Evolutionary conservation across 2,113 vertebrate species (phyloP).

Genomic region (Pungitius pungitius): DNA sequence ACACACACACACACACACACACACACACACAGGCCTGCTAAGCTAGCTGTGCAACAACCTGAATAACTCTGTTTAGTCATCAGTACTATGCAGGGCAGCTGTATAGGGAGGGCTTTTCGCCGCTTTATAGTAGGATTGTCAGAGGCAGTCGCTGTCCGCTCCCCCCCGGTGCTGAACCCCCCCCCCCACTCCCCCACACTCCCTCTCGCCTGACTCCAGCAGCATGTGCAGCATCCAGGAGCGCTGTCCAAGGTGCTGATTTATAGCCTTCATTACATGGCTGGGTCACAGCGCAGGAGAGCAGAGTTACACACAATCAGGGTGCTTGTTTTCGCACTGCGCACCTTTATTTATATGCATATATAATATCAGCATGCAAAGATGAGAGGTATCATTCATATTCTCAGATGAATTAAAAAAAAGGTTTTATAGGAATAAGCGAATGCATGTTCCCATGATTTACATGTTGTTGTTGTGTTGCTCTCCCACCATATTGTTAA

Average conservation of each 20-base stretch:
- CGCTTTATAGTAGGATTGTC: conserved; percentile 58
- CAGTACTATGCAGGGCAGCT: conserved; percentile 50
- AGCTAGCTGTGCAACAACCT: conserved; percentile 65
- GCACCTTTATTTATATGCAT: background rate
- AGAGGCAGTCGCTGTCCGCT: conserved; percentile 58
- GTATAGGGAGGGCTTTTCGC: conserved; percentile 33
- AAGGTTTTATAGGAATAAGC: conserved; percentile 15
- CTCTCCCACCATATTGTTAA: conserved; percentile 52
- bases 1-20: conserved; percentile 7
- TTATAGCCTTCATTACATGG: conserved; percentile 73
- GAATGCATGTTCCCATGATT: conserved; percentile 35
- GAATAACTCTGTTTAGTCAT: conserved; percentile 73
- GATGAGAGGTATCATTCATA: conserved; percentile 35
- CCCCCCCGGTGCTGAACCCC: conserved; percentile 51
- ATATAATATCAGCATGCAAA: conserved; percentile 1
- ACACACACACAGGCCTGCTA: conserved; percentile 33
- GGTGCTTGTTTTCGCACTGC: conserved; percentile 10
- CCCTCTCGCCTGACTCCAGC: conserved; percentile 6
- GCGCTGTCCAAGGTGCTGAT: conserved; percentile 79
- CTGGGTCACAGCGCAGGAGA: conserved; percentile 57
- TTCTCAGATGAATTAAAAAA: conserved; percentile 22
- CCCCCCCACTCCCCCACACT: background rate
- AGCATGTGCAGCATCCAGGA: conserved; percentile 20
- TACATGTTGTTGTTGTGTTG: conserved; percentile 50
- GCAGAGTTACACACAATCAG: conserved; percentile 38